Conservation (phyloP, 2,888 invertebrate genomes). For the Lepidocyrtoides sp. region DNA sequence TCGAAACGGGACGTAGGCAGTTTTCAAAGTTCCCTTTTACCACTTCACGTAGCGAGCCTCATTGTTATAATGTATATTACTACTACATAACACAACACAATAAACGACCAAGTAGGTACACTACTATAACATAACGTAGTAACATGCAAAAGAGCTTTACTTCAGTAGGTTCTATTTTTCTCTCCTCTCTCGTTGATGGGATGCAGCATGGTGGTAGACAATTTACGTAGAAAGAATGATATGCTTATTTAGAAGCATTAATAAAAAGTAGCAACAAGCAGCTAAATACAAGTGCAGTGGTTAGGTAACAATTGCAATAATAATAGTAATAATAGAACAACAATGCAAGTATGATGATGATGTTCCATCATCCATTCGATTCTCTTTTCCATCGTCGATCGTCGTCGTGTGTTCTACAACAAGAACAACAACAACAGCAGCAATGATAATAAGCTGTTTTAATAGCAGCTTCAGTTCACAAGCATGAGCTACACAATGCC, state of each 20-base stretch:
- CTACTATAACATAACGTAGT: neutral
- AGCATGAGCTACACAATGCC: conserved; percentile 62
- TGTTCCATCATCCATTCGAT: conserved; percentile 22
- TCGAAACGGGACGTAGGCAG: too few species aligned
- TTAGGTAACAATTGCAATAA: conserved; percentile 66
- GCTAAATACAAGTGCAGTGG: conserved; percentile 49
- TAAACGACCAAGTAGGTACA: conserved; percentile 33
- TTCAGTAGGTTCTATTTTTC: neutral
- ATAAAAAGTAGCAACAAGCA: conserved; percentile 32
- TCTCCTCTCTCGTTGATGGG: neutral
- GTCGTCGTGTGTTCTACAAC: neutral
- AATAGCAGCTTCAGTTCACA: neutral
- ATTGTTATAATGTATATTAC: conserved; percentile 54
- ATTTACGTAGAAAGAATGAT: neutral
- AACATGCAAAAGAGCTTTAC: conserved; percentile 63
- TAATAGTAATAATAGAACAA: conserved; percentile 66
- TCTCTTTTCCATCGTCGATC: neutral
- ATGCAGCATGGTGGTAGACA: conserved; percentile 10
- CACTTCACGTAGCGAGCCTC: too few species aligned
- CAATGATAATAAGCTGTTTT: neutral
- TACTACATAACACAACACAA: conserved; percentile 22
- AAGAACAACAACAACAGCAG: neutral
- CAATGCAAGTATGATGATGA: conserved; percentile 18
- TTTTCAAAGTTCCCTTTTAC: too few species aligned
- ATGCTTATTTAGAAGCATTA: neutral